Base-by-base conservation (phyloP, 2,888 invertebrate species). In the Adelphocoris suturalis region DNA sequence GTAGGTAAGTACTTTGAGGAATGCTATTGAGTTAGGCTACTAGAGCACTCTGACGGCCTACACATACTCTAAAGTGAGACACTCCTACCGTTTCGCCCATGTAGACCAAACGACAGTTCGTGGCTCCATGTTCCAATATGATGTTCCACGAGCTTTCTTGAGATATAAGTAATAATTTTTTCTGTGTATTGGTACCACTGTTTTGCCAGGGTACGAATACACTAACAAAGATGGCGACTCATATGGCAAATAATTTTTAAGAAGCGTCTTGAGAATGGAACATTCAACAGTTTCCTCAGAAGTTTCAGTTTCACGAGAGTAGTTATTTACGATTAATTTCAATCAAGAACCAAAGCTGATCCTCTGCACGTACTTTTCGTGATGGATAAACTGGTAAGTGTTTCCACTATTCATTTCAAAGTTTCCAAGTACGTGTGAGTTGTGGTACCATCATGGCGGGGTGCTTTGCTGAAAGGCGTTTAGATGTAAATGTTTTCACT, bases 361-460 rank as follows among this genome's bases (percentile, higher is more conserved):
- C 78, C 11, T 13, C 78, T 11, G 9, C 5, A 9, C 14, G 78
- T 46, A 19, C 23, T 13, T 78, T 16, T 4, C 46, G 78, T 52
- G 82, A 82, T 82, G 82, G 19, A 52, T n/a, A 23, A 27, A 46
- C 19, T 27, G 82, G 82, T 82, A 23, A 52, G 82, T 82, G 9
- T 52, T 23, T 19, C 11, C 7, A 0, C 3, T 52, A 9, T 52
- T 48, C 14, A 52, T 48, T 16, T n/a, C 52, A 16, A 23, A 23
- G 23, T 82, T 37, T 9, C 47, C 47, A 4, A n/a, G 16, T 78
- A 19, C 46, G 78, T 78, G 46, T 47, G 37, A 5, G 78, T 78
- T 78, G 52, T 52, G 47, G 82, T 82, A 78, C 88, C 88, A 88
- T 88, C 88, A 88, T 88, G 88, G 88, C 88, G 88, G 88, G 68